Percentiles rank a stretch among this genome's conserved stretches.
These are phyloP conservation scores for Tachina fera DNA, from an alignment of 2,888 invertebrate genomes.

Conservation along the genomic window DNA sequence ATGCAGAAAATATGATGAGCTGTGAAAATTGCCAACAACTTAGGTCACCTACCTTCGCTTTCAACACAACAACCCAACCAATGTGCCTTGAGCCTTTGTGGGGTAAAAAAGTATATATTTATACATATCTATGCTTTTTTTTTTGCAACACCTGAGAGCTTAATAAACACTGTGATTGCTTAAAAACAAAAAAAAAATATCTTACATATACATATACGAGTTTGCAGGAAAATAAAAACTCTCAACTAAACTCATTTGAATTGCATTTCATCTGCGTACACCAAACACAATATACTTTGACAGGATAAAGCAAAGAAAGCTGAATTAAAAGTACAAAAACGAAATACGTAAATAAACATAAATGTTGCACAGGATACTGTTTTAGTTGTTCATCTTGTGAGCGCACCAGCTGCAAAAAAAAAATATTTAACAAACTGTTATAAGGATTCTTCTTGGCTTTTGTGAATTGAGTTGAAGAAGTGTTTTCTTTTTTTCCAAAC, in stretches of 20 bases:
- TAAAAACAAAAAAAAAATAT: conserved; percentile 58
- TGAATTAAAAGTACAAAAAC: conserved; percentile 37
- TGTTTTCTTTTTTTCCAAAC: conserved; percentile 26
- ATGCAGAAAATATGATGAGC: conserved; percentile 66
- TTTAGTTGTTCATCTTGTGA: conserved; percentile 53
- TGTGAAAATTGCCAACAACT: conserved; percentile 77
- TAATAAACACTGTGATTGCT: conserved; percentile 72
- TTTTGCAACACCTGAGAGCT: conserved; percentile 73
- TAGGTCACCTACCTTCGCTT: conserved; percentile 75
- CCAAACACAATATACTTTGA: conserved; percentile 72
- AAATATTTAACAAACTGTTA: conserved; percentile 73
- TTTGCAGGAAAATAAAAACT: conserved; percentile 22
- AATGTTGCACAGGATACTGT: conserved; percentile 50
- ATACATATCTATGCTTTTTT: not conserved
- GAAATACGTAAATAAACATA: conserved; percentile 62
- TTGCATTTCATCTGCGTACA: conserved; percentile 80
- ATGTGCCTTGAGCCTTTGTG: conserved; percentile 35
- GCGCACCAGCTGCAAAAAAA: conserved; percentile 60
- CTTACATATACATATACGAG: conserved; percentile 15
- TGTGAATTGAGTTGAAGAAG: conserved; percentile 35
- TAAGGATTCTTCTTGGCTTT: conserved; percentile 57
- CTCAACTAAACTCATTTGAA: conserved; percentile 74
- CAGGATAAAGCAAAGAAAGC: conserved; percentile 74
- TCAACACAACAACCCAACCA: conserved; percentile 17
- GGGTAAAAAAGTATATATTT: not conserved